These are phyloP conservation scores for Cydia amplana DNA, from an alignment of 1,140 invertebrate species.

Conservation along the genomic window DNA sequence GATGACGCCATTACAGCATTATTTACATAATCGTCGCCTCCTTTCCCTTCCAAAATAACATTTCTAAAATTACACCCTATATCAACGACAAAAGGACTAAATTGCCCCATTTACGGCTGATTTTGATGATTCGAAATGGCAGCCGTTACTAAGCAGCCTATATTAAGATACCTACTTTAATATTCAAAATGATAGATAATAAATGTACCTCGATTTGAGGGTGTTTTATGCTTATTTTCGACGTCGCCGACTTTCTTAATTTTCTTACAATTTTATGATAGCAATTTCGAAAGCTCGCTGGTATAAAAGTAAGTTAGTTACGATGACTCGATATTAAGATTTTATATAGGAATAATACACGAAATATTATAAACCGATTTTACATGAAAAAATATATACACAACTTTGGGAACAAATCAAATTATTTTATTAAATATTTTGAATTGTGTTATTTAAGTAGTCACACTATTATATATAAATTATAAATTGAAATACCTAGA, in stretches of 20 bases:
- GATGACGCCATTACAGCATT: conserved; percentile 56
- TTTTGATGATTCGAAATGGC: conserved; percentile 25
- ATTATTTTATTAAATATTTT: too few species aligned
- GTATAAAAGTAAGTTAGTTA: not conserved
- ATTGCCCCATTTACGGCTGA: not conserved
- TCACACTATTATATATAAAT: too few species aligned
- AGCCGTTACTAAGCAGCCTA: conserved; percentile 12
- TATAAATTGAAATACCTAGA: too few species aligned
- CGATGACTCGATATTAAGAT: not conserved
- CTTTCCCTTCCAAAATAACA: conserved; percentile 5
- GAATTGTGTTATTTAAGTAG: too few species aligned
- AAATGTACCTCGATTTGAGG: conserved; percentile 22
- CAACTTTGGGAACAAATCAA: too few species aligned
- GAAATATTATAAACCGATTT: too few species aligned
- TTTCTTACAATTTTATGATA: not conserved
- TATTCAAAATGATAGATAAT: conserved; percentile 36
- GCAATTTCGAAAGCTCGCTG: not conserved
- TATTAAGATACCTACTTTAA: conserved; percentile 33
- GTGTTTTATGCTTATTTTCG: conserved; percentile 13
- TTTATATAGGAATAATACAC: not conserved
- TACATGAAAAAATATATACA: too few species aligned
- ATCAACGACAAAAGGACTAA: not conserved
- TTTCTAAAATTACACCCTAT: conserved; percentile 14
- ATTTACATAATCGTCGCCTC: conserved; percentile 56
- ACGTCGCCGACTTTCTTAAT: not conserved